phyloP scores from a whole-genome alignment of 2,888 invertebrate species.

The Sesia apiformis region DNA sequence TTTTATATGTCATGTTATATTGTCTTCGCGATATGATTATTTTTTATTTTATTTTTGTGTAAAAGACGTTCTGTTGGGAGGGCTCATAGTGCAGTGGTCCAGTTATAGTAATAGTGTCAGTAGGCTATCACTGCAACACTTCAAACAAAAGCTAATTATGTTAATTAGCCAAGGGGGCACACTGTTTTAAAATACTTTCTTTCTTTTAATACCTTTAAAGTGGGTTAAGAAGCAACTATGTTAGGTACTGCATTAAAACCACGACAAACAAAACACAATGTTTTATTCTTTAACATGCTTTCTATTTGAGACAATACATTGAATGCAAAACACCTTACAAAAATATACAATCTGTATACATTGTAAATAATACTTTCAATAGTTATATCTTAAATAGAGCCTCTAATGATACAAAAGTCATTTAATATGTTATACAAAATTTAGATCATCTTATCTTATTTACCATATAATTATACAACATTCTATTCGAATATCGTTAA shows the following conservation, averaged over 20 bases:
- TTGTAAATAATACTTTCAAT: conserved; percentile 11
- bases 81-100: conserved; percentile 17
- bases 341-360: conserved; percentile 25
- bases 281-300: conserved; percentile 66
- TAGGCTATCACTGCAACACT: conserved; percentile 28
- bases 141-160: conserved; percentile 31
- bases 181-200: conserved; percentile 1
- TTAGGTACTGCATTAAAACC: conserved; percentile 61
- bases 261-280: conserved; percentile 68
- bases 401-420: background rate
- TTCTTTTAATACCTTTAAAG: background rate
- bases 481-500: conserved; percentile 19
- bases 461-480: background rate
- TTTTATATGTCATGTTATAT: too few species aligned
- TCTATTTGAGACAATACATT: conserved; percentile 33
- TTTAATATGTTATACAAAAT: background rate
- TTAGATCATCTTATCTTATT: background rate
- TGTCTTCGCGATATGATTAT: too few species aligned
- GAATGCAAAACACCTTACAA: conserved; percentile 25
- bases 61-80: background rate
- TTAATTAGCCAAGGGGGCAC: conserved; percentile 12
- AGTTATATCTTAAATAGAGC: background rate
- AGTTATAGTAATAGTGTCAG: conserved; percentile 20
- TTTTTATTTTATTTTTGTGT: too few species aligned
- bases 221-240: conserved; percentile 24